phyloP scores from a whole-genome alignment of 2,113 vertebrate species.

The Alligator mississippiensis region DNA sequence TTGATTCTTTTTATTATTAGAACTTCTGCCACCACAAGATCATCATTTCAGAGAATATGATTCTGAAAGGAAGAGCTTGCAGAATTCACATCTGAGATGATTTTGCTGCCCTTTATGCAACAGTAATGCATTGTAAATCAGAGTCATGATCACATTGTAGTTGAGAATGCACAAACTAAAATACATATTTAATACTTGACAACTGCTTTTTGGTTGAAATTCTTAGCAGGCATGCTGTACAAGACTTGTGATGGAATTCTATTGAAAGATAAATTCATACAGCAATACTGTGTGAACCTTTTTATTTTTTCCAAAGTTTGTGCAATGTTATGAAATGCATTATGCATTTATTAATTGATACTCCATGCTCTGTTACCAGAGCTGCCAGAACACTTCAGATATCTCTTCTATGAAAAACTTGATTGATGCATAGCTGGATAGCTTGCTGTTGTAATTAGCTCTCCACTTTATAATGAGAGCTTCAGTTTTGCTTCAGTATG shows the following conservation, averaged over 20 bases:
- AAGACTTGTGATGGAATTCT: neutral
- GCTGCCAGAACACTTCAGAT: neutral
- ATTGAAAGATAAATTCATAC: neutral
- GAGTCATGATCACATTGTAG: neutral
- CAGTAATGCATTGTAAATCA: neutral
- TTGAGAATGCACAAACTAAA: neutral
- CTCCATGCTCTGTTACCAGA: neutral
- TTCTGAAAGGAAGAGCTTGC: slow-evolving; percentile 5
- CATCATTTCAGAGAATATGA: slow-evolving; percentile 24
- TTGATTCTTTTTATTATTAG: slow-evolving; percentile 18
- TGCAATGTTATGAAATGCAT: neutral
- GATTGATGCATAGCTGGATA: neutral
- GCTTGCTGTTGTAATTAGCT: neutral
- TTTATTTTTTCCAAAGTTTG: neutral
- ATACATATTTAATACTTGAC: neutral
- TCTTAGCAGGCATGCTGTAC: neutral
- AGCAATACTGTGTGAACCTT: neutral
- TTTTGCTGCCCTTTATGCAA: neutral
- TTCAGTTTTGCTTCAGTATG: neutral
- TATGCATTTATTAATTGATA: neutral
- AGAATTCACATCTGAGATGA: slow-evolving; percentile 24
- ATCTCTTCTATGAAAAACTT: neutral
- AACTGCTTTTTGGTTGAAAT: neutral
- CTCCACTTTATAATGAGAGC: neutral
- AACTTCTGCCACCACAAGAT: neutral